Evolutionary conservation across 2,797 vertebrate species (phyloP), one percentile per base, ranked within the genome.

Genomic region (Acanthiza pusilla): DNA sequence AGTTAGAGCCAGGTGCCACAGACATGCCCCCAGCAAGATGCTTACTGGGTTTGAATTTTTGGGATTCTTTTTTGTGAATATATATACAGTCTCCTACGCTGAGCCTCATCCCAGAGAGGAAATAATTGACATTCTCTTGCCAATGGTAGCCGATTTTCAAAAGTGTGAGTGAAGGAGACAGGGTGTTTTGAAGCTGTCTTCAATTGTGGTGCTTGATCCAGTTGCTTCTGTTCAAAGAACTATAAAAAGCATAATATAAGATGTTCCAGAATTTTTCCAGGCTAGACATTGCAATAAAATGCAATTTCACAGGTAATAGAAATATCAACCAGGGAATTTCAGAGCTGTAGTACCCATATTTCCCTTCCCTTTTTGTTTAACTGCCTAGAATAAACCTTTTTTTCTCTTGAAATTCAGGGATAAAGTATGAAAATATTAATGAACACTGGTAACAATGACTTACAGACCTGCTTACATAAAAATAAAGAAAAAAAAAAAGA

Each of bases 61-160:
- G 34, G 16, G 32, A 88, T 92, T 93, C 89, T 70, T 89, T 84
- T 45, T 82, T 70, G 10, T 40, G 66, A 70, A 43, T 70, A 63
- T 23, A 60, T 11, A 18, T 26, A 36, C 3, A 58, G 19, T 34
- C 30, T 85, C 30, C 43, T 71, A 57, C 13, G 34, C 45, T 32
- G 60, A 91, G 32, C 53, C 18, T 87, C 19, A 71, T 57, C 42
- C 26, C 50, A 85, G 34, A 77, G 38, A 83, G 87, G 72, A 96
- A 92, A 93, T 92, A 83, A 91, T 85, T 75, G 72, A 9, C 82
- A 81, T 92, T 85, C 72, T 71, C 93, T 88, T 94, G 65, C n/a
- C 65, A 80, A 36, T 17, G 21, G 76, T 25, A 61, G 45, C 10
- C 0, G 0, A 30, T 72, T 61, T 91, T 85, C 62, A 83, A 85